Conservation (phyloP, 2,888 invertebrate species). For the Gymnocheta viridis region DNA sequence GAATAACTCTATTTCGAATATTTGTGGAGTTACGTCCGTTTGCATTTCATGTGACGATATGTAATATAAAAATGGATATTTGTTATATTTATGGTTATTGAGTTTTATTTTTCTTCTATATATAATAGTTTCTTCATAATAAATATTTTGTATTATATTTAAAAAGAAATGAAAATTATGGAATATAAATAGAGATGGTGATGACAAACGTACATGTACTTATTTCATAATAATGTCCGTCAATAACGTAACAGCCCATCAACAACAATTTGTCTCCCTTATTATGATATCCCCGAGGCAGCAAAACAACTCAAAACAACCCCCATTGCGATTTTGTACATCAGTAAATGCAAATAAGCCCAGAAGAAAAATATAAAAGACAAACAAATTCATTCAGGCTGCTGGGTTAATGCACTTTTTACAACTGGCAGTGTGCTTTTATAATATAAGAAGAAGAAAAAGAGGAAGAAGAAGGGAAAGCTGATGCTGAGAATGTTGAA, state of each 20-base stretch:
- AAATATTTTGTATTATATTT: constrained; percentile 17
- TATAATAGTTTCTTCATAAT: background rate
- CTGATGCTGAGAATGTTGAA: background rate
- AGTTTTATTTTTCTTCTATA: background rate
- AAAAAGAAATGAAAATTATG: background rate
- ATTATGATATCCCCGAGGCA: background rate
- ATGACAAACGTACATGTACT: constrained; percentile 27
- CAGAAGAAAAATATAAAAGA: constrained; percentile 32
- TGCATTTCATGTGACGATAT: no score
- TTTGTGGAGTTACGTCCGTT: no score
- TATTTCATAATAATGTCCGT: constrained; percentile 64
- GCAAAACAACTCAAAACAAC: constrained; percentile 41
- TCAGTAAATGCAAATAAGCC: constrained; percentile 10
- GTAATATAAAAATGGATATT: no score
- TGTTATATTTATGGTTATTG: constrained; percentile 12
- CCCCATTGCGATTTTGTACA: constrained; percentile 17
- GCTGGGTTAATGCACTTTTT: constrained; percentile 67
- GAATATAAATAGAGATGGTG: background rate
- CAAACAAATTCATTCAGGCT: constrained; percentile 42
- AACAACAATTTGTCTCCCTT: constrained; percentile 25
- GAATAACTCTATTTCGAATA: no score
- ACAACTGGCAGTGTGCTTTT: constrained; percentile 15
- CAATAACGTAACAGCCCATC: constrained; percentile 50
- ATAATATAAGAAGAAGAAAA: background rate
- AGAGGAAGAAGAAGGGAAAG: background rate